These are phyloP conservation scores for Danio kyathit DNA, from an alignment of 2,797 vertebrate genomes.

Conservation along the genomic window DNA sequence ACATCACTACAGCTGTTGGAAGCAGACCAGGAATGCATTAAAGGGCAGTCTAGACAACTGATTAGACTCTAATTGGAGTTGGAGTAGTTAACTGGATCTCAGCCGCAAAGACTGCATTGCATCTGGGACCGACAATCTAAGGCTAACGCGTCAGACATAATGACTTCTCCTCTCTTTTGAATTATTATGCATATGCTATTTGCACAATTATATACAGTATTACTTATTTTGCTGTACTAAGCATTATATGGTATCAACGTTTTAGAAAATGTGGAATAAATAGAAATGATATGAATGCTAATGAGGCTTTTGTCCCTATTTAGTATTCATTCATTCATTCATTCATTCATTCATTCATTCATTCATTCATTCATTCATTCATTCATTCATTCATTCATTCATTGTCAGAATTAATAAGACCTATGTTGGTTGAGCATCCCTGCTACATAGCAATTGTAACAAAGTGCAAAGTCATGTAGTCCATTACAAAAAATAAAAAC, in stretches of 20 bases:
- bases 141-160: constrained; percentile 13
- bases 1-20: constrained; percentile 26
- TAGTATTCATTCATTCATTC: neutral
- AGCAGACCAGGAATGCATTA: constrained; percentile 45
- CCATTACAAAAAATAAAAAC: too few relatives aligned
- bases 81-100: neutral
- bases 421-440: too few relatives aligned
- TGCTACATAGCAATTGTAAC: too few relatives aligned
- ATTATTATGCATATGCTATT: neutral
- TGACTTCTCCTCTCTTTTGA: neutral
- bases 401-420: too few relatives aligned
- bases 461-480: too few relatives aligned
- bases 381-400: too few relatives aligned
- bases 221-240: constrained; percentile 15
- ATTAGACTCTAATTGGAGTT: constrained; percentile 60
- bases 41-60: constrained; percentile 61
- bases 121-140: constrained; percentile 14
- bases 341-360: too few relatives aligned
- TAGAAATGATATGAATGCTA: neutral
- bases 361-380: too few relatives aligned
- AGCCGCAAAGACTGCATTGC: constrained; percentile 11
- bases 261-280: constrained; percentile 20
- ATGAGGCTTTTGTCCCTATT: neutral
- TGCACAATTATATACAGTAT: neutral
- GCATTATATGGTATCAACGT: neutral